A percentile compares a stretch with the other conserved stretches of the same genome.
These are phyloP conservation scores for Phengaris alcon DNA, from an alignment of 2,888 invertebrate species.

Conservation along the genomic window DNA sequence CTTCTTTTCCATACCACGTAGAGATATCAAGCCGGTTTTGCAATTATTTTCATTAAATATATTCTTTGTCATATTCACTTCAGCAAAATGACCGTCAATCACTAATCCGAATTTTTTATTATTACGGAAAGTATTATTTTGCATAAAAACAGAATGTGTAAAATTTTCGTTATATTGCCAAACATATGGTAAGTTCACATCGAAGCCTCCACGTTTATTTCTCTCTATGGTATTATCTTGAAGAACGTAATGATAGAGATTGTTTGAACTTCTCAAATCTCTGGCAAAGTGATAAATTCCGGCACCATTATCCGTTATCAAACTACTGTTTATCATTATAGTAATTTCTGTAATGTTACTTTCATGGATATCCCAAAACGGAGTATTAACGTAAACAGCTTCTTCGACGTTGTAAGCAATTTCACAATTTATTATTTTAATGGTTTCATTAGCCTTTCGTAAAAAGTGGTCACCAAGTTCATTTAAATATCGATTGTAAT, in stretches of 20 bases:
- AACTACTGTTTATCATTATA: constrained; percentile 90
- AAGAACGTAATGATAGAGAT: constrained; percentile 96
- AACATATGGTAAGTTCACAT: constrained; percentile 93
- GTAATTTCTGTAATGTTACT: constrained; percentile 95
- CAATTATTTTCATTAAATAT: constrained; percentile 92
- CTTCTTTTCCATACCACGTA: constrained; percentile 98
- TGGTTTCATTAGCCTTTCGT: constrained; percentile 92
- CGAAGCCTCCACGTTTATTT: constrained; percentile 92
- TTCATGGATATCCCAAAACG: constrained; percentile 90
- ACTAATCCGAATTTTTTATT: constrained; percentile 91
- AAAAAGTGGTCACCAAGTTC: constrained; percentile 92
- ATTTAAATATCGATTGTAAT: constrained; percentile 92
- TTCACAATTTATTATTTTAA: constrained; percentile 88
- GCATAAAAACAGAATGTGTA: constrained; percentile 92
- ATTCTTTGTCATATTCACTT: constrained; percentile 91
- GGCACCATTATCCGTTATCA: constrained; percentile 91
- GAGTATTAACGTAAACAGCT: constrained; percentile 90
- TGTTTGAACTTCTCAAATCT: constrained; percentile 96
- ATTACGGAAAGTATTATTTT: constrained; percentile 91
- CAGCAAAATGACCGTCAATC: constrained; percentile 96
- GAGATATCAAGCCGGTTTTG: constrained; percentile 86
- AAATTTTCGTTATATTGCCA: constrained; percentile 97
- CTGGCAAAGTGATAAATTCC: constrained; percentile 94
- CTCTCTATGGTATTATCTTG: constrained; percentile 92
- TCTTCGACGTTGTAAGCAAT: constrained; percentile 89